phyloP scores from a whole-genome alignment of 37 sponge, comb jelly and placozoan genomes.

The Bolinopsis microptera region DNA sequence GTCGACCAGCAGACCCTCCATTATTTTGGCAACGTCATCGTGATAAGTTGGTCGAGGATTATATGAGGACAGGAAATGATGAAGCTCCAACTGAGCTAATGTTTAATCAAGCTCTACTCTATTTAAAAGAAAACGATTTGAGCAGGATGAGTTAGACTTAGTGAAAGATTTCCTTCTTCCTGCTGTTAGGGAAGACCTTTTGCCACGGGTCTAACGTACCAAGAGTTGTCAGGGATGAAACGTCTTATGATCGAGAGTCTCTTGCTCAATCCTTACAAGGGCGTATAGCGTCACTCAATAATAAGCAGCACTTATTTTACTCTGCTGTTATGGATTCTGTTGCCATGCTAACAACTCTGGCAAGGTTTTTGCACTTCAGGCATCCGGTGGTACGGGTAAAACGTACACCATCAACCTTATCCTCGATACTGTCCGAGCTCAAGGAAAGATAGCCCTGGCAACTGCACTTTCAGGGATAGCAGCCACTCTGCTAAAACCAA shows the following conservation, averaged over 20 bases:
- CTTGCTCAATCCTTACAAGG: background rate
- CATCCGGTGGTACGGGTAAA: conserved; percentile 65
- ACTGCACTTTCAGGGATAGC: conserved; percentile 44
- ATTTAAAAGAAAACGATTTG: background rate
- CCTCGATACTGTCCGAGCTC: conserved; percentile 17
- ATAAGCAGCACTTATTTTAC: background rate
- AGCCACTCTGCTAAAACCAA: background rate
- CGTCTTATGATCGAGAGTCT: background rate
- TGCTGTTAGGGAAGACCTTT: too few relatives aligned
- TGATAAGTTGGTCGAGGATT: background rate
- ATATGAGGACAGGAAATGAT: background rate
- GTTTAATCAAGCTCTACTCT: background rate
- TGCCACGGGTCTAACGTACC: background rate
- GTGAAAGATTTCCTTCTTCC: background rate
- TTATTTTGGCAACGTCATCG: background rate
- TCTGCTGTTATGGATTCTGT: background rate
- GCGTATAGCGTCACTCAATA: background rate
- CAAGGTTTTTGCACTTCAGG: conserved; percentile 6
- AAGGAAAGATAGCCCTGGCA: background rate
- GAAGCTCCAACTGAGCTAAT: background rate
- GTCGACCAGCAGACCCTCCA: conserved; percentile 30
- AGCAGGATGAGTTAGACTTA: background rate
- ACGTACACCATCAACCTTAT: conserved; percentile 63
- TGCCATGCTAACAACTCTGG: background rate
- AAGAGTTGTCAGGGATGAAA: background rate